Conservation (phyloP, 2,113 vertebrate species). For the Passerina amoena region DNA sequence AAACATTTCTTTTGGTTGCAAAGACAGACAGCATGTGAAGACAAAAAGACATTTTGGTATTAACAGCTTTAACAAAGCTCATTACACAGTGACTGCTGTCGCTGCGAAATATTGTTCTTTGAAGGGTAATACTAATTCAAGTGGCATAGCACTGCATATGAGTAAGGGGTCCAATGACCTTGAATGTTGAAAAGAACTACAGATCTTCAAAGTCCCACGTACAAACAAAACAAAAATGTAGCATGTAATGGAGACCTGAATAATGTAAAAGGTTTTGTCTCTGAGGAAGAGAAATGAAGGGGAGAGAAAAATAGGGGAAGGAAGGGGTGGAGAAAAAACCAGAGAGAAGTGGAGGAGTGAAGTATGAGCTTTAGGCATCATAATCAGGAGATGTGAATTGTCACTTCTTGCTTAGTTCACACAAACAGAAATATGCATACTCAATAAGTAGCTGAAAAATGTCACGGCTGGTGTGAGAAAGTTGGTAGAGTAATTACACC, state of each 20-base stretch:
- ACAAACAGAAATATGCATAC: neutral
- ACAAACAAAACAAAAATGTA: neutral
- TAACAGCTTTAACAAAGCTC: constrained; percentile 49
- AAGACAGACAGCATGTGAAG: constrained; percentile 28
- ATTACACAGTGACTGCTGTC: neutral
- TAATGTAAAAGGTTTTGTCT: constrained; percentile 31
- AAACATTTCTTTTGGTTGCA: constrained; percentile 42
- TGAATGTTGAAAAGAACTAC: constrained; percentile 57
- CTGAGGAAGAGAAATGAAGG: neutral
- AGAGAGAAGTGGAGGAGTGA: neutral
- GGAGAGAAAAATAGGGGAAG: neutral
- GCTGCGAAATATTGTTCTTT: constrained; percentile 30
- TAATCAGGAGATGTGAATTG: neutral
- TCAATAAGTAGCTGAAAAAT: neutral
- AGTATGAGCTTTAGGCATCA: neutral
- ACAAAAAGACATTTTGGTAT: constrained; percentile 11
- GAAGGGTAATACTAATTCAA: constrained; percentile 60
- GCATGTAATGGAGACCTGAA: constrained; percentile 24
- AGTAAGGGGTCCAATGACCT: constrained; percentile 30
- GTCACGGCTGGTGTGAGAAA: neutral
- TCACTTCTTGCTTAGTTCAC: neutral
- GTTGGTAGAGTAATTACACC: neutral
- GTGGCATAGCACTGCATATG: neutral
- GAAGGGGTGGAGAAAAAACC: neutral
- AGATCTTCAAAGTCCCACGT: constrained; percentile 57